These are phyloP conservation scores for Thermophis baileyi DNA, from an alignment of 2,113 vertebrate species.

Conservation along the genomic window DNA sequence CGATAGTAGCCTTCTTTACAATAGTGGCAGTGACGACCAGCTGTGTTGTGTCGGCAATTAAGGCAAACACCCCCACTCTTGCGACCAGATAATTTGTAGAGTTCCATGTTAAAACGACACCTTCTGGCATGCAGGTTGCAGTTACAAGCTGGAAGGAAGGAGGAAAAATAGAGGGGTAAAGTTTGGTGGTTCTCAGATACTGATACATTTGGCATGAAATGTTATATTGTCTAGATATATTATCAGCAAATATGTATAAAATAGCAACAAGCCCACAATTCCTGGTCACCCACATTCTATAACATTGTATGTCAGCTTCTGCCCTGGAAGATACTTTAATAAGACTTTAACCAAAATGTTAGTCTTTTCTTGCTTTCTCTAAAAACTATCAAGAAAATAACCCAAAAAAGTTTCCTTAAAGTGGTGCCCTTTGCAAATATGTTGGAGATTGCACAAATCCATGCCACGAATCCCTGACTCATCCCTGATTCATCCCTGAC, in stretches of 20 bases:
- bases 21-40: conserved; percentile 94
- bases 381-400: conserved; percentile 60
- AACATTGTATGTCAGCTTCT: conserved; percentile 40
- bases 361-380: conserved; percentile 33
- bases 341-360: conserved; percentile 64
- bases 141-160: conserved; percentile 80
- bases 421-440: conserved; percentile 63
- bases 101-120: conserved; percentile 98
- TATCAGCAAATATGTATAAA: not conserved
- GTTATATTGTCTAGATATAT: not conserved
- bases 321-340: conserved; percentile 16
- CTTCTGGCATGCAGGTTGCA: conserved; percentile 93
- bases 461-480: conserved; percentile 58
- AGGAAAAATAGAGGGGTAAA: not conserved
- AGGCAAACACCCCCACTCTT: conserved; percentile 94
- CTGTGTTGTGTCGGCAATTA: conserved; percentile 95
- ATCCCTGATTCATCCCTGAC: too few species aligned
- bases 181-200: not conserved
- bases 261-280: not conserved
- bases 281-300: not conserved
- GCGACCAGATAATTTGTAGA: conserved; percentile 92
- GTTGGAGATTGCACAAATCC: conserved; percentile 65
- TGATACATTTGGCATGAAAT: not conserved
- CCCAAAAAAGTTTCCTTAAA: conserved; percentile 52
- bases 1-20: conserved; percentile 96